Conservation (phyloP, 2,888 invertebrate species). For the Aspidiotus rigidus region DNA sequence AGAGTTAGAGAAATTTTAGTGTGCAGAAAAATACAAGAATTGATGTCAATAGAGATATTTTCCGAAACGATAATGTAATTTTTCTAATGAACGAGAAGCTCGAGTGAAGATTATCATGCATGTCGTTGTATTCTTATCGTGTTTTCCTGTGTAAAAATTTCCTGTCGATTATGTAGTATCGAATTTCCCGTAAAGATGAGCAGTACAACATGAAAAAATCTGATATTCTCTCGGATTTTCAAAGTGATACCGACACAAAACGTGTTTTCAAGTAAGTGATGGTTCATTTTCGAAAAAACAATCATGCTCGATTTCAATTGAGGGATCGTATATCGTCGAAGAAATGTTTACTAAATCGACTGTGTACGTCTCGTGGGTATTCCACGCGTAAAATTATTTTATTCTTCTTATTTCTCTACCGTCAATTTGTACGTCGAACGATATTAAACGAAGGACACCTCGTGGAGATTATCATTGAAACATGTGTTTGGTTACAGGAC, state of each 20-base stretch:
- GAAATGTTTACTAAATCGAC: too few species aligned
- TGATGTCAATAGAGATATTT: too few species aligned
- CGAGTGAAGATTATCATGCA: too few species aligned
- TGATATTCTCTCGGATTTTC: constrained; percentile 24
- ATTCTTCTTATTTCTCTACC: too few species aligned
- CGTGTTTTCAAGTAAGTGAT: constrained; percentile 29
- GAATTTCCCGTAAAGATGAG: constrained; percentile 13
- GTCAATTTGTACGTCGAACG: not conserved
- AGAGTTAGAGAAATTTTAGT: too few species aligned
- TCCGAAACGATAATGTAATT: too few species aligned
- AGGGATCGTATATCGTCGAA: too few species aligned
- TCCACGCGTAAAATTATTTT: not conserved
- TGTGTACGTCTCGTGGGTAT: too few species aligned
- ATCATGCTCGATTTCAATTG: too few species aligned
- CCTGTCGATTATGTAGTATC: constrained; percentile 16
- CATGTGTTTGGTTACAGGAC: constrained; percentile 46
- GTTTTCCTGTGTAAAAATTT: not conserved
- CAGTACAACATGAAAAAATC: constrained; percentile 28
- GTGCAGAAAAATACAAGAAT: too few species aligned
- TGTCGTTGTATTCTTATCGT: too few species aligned
- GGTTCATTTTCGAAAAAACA: not conserved
- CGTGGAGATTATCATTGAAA: not conserved
- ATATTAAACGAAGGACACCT: not conserved
- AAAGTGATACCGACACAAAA: constrained; percentile 29
- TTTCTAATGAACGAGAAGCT: too few species aligned